Evolutionary conservation across 2,888 invertebrate genomes (phyloP).

Genomic region (Drosophila histrio): DNA sequence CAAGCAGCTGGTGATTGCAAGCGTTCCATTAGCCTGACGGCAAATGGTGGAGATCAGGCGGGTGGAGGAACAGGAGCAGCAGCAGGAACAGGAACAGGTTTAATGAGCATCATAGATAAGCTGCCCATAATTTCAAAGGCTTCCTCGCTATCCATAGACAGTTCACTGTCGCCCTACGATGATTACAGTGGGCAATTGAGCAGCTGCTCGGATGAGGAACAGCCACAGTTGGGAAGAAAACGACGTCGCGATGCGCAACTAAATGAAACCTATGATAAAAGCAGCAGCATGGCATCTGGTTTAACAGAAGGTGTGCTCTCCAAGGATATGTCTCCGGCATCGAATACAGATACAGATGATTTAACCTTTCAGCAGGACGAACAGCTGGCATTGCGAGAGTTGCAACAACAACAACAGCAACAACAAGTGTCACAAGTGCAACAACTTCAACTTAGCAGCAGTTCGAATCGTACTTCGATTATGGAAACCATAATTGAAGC

Average conservation of each 20-base stretch:
- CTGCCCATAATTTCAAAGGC: constrained; percentile 84
- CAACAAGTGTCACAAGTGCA: constrained; percentile 24
- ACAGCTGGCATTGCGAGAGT: constrained; percentile 73
- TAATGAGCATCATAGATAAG: constrained; percentile 84
- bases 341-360: constrained; percentile 84
- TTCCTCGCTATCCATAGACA: constrained; percentile 83
- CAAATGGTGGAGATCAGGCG: constrained; percentile 61
- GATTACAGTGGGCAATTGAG: constrained; percentile 83
- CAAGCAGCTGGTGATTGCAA: constrained; percentile 71
- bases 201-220: constrained; percentile 75
- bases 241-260: constrained; percentile 83
- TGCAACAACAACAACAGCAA: constrained; percentile 47
- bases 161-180: constrained; percentile 83
- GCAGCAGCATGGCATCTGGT: constrained; percentile 84
- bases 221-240: constrained; percentile 73
- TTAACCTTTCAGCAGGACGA: constrained; percentile 84
- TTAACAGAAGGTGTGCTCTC: constrained; percentile 83
- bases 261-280: constrained; percentile 84
- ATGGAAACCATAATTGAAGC: constrained; percentile 84
- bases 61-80: constrained; percentile 48
- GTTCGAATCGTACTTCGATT: constrained; percentile 80
- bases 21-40: constrained; percentile 82
- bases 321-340: constrained; percentile 83
- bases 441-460: constrained; percentile 69
- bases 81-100: constrained; percentile 62